phyloP scores from a whole-genome alignment of 2,797 vertebrate species.

The Hephaestus fuliginosus region DNA sequence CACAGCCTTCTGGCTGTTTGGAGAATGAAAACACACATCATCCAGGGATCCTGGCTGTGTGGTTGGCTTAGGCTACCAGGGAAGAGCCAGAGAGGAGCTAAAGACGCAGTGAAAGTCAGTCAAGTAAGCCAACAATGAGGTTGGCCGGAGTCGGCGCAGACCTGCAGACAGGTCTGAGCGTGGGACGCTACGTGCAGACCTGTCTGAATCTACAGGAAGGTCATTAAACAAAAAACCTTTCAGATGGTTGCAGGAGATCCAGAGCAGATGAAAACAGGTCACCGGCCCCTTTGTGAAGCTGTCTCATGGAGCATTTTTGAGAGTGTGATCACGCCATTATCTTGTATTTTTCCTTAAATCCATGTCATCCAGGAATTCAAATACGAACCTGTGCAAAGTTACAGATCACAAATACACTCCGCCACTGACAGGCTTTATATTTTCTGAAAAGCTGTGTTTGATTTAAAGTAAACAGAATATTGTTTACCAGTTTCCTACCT shows the following conservation, averaged over 20 bases:
- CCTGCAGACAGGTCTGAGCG: conserved; percentile 8
- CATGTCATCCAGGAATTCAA: conserved; percentile 4
- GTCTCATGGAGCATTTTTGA: conserved; percentile 27
- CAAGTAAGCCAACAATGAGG: conserved; percentile 24
- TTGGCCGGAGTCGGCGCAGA: background rate
- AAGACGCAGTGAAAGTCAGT: conserved; percentile 36
- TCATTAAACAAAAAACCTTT: conserved; percentile 42
- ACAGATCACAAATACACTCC: conserved; percentile 1
- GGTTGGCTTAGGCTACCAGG: conserved; percentile 23
- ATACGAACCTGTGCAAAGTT: conserved; percentile 6
- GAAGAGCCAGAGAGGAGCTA: conserved; percentile 15
- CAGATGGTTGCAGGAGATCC: conserved; percentile 15
- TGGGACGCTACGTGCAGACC: background rate
- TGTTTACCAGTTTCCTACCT: conserved; percentile 32
- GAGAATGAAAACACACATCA: conserved; percentile 68
- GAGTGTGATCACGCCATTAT: conserved; percentile 26
- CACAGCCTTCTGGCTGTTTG: conserved; percentile 69
- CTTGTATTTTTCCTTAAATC: conserved; percentile 19
- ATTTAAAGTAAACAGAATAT: conserved; percentile 32
- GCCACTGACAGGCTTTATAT: background rate
- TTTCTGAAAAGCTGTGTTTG: conserved; percentile 9
- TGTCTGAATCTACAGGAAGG: conserved; percentile 6
- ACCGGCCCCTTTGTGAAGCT: conserved; percentile 8
- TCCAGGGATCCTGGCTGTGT: conserved; percentile 37
- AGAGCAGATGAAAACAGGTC: conserved; percentile 25